Evolutionary conservation across 2,888 invertebrate species (phyloP).

Genomic region (Aquatica leii): DNA sequence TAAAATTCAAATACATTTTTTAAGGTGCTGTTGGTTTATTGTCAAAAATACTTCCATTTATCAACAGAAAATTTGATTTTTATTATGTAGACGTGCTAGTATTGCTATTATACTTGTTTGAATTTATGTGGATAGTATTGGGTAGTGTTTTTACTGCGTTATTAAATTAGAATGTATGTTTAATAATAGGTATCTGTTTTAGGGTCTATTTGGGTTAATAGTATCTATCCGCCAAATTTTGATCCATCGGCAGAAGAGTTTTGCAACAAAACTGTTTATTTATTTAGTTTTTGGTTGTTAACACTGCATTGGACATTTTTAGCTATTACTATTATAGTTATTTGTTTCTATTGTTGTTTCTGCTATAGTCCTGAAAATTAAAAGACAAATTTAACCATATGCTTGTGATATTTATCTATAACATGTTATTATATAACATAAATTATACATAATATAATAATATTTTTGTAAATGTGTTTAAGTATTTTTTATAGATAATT

Average conservation of each 20-base stretch:
- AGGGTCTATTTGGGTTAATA: conserved; percentile 30
- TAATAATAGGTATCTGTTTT: conserved; percentile 4
- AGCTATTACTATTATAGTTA: conserved; percentile 9
- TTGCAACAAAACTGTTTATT: conserved; percentile 22
- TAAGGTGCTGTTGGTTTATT: conserved; percentile 25
- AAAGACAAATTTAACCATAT: too few species aligned
- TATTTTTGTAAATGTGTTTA: too few species aligned
- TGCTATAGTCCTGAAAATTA: conserved; percentile 2
- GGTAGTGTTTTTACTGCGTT: conserved; percentile 24
- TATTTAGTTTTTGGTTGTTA: conserved; percentile 22
- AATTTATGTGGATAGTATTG: conserved; percentile 28
- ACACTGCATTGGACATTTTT: conserved; percentile 25
- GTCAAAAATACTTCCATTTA: conserved; percentile 26
- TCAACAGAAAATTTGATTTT: conserved; percentile 20
- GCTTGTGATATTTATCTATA: too few species aligned
- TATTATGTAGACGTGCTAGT: conserved; percentile 5
- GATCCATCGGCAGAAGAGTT: not conserved
- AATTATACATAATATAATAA: too few species aligned
- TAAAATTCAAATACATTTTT: not conserved
- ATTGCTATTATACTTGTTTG: conserved; percentile 19
- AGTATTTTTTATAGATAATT: too few species aligned
- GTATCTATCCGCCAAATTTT: conserved; percentile 21
- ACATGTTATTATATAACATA: too few species aligned
- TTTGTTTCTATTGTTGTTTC: conserved; percentile 15
- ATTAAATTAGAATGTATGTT: not conserved